phyloP scores from a whole-genome alignment of 2,113 vertebrate species.

The Myocastor coypus region DNA sequence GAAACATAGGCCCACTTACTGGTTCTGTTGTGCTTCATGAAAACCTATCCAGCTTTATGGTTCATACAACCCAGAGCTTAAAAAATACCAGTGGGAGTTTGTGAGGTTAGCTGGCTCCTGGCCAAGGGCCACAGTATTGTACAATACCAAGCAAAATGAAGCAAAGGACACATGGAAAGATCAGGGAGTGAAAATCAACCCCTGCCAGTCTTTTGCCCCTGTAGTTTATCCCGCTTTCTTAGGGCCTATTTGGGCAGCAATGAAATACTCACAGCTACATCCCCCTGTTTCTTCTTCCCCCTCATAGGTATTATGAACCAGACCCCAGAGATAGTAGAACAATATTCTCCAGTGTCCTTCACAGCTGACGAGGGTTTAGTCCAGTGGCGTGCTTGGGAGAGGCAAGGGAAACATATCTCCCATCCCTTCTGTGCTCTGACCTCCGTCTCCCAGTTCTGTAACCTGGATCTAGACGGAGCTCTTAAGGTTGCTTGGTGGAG shows the following conservation, averaged over 20 bases:
- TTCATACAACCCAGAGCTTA: background rate
- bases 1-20: background rate
- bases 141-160: background rate
- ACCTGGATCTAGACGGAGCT: background rate
- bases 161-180: conserved; percentile 39
- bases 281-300: background rate
- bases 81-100: conserved; percentile 19
- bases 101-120: background rate
- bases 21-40: background rate
- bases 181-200: background rate
- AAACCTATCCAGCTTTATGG: background rate
- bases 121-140: background rate
- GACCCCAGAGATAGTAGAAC: background rate
- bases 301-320: background rate
- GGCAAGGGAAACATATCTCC: background rate
- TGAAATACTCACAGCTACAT: background rate
- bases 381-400: background rate
- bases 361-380: background rate
- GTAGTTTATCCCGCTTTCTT: background rate
- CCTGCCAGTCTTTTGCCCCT: conserved; percentile 13
- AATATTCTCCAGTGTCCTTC: background rate
- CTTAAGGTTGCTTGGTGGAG: background rate
- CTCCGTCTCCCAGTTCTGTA: background rate
- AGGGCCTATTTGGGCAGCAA: background rate
- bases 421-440: background rate